Conservation (phyloP, 92 coral and sea anemone genomes). For the Parazoanthus swiftii region DNA sequence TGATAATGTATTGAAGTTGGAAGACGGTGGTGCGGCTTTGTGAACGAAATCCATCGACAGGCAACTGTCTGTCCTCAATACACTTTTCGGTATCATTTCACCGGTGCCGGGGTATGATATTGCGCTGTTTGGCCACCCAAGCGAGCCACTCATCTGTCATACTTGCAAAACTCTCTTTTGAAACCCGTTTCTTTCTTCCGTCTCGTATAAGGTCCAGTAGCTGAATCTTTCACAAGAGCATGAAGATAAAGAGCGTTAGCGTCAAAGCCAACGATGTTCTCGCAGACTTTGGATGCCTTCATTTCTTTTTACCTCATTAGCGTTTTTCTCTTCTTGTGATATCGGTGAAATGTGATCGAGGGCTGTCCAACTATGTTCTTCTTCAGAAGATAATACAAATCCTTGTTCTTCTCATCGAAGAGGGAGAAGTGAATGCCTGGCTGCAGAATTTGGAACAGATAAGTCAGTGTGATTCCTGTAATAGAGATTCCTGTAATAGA, state of each 20-base stretch:
- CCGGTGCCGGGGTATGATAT: slow-evolving; percentile 14
- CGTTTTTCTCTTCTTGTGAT: slow-evolving; percentile 46
- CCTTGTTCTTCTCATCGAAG: slow-evolving; percentile 23
- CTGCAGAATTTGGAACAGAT: too few species aligned
- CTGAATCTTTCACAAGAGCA: slow-evolving; percentile 36
- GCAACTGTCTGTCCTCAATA: slow-evolving; percentile 31
- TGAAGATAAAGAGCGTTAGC: slow-evolving; percentile 55
- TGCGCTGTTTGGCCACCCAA: slow-evolving; percentile 41
- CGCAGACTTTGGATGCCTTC: too few species aligned
- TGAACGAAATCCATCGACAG: slow-evolving; percentile 2
- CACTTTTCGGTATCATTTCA: slow-evolving; percentile 20
- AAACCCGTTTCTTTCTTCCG: background rate
- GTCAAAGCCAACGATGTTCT: slow-evolving; percentile 28
- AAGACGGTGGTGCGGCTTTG: too few species aligned
- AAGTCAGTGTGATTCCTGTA: too few species aligned
- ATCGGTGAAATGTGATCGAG: slow-evolving; percentile 49
- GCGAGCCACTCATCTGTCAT: slow-evolving; percentile 46
- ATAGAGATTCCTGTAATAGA: too few species aligned
- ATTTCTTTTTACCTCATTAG: too few species aligned
- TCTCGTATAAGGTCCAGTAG: slow-evolving; percentile 42
- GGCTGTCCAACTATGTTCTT: slow-evolving; percentile 53
- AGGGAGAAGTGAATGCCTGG: too few species aligned
- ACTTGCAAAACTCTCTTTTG: slow-evolving; percentile 1
- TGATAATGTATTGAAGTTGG: too few species aligned
- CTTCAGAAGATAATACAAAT: slow-evolving; percentile 35